phyloP scores from a whole-genome alignment of 2,113 vertebrate species.

The Amazona vittata region DNA sequence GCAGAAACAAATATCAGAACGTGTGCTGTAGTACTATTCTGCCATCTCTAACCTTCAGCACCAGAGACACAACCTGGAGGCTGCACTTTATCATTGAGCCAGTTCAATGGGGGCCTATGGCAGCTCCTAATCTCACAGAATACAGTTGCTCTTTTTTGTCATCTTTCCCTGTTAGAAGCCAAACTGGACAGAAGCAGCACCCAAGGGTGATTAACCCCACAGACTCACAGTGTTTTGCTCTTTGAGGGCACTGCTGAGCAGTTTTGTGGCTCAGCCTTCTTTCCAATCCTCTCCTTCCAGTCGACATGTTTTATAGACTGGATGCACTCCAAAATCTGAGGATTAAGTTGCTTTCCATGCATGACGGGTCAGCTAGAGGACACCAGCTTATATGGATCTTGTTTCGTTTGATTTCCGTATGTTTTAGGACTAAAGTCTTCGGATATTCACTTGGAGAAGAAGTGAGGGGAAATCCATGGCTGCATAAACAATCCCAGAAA shows the following conservation, averaged over 20 bases:
- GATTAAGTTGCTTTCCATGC: slow-evolving; percentile 39
- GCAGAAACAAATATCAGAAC: neutral
- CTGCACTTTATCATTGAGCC: neutral
- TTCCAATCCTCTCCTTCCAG: neutral
- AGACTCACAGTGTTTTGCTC: neutral
- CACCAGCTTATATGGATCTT: slow-evolving; percentile 14
- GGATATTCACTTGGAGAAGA: slow-evolving; percentile 4
- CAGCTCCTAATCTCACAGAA: neutral
- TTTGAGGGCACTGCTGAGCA: neutral
- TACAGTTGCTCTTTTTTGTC: neutral
- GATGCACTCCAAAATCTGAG: slow-evolving; percentile 4
- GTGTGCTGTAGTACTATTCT: neutral
- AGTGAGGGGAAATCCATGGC: neutral
- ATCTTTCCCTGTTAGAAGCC: neutral
- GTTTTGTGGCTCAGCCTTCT: neutral
- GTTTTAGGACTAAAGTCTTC: slow-evolving; percentile 18
- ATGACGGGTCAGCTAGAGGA: slow-evolving; percentile 35
- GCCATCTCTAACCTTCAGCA: neutral
- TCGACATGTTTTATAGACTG: neutral
- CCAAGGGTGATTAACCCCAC: neutral
- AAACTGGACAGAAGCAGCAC: neutral
- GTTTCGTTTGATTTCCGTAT: slow-evolving; percentile 45
- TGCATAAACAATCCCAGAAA: neutral
- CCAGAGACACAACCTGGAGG: neutral
- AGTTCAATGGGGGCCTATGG: neutral